These are phyloP conservation scores for Heliocidaris tuberculata DNA, from an alignment of 35 echinoderm and acorn worm genomes.

Conservation along the genomic window DNA sequence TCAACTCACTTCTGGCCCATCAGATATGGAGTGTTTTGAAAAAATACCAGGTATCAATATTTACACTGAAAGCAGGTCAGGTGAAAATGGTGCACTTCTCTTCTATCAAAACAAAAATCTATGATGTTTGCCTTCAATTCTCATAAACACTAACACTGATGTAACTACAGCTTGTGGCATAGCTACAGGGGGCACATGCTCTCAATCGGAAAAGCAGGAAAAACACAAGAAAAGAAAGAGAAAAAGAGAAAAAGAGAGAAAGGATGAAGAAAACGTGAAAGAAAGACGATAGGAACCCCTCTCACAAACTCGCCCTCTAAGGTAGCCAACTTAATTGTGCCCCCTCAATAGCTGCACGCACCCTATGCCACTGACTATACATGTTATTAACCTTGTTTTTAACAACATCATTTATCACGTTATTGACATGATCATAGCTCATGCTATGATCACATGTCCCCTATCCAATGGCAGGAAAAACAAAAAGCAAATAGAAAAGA, in stretches of 20 bases:
- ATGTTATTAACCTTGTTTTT: not conserved
- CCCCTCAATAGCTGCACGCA: not conserved
- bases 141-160: not conserved
- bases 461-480: no score
- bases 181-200: no score
- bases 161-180: not conserved
- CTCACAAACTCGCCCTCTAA: no score
- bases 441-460: no score
- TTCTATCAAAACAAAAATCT: not conserved
- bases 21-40: not conserved
- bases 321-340: no score
- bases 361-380: not conserved
- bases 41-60: not conserved
- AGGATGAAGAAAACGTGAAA: not conserved
- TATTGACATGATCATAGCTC: not conserved
- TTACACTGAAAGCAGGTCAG: not conserved
- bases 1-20: no score
- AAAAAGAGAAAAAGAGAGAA: not conserved
- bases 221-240: no score
- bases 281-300: no score
- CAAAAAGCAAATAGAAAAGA: not conserved
- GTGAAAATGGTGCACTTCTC: not conserved
- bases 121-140: not conserved
- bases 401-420: not conserved
- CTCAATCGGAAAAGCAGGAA: no score